Conservation (phyloP, 2,113 vertebrate genomes). For the Corvus cornix region DNA sequence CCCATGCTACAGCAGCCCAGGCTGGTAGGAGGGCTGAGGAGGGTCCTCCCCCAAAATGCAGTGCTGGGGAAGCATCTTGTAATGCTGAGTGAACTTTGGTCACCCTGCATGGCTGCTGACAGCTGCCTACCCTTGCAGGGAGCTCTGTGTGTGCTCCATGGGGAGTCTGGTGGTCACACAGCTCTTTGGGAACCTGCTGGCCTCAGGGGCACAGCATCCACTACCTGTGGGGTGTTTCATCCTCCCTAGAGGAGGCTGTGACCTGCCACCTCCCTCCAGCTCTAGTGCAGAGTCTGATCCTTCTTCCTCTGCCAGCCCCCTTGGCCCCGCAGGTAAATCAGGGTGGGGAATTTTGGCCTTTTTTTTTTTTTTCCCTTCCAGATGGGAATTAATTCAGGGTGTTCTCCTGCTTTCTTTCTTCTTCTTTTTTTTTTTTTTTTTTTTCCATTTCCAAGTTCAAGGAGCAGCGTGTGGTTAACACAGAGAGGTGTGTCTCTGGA, state of each 20-base stretch:
- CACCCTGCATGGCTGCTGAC: background rate
- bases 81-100: background rate
- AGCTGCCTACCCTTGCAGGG: background rate
- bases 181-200: background rate
- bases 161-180: background rate
- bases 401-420: too few relatives aligned
- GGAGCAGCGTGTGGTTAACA: background rate
- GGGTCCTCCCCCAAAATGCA: background rate
- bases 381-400: background rate
- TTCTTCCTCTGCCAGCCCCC: background rate
- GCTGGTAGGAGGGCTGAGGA: background rate
- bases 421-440: too few relatives aligned
- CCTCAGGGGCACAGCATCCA: background rate
- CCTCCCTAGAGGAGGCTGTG: background rate
- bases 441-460: background rate
- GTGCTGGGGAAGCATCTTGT: background rate
- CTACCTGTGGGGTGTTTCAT: background rate
- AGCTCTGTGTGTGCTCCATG: background rate
- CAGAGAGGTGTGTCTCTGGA: background rate
- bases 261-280: background rate
- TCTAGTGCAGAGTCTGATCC: background rate
- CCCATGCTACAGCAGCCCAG: fast-evolving
- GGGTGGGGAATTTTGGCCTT: background rate
- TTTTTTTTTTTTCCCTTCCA: background rate
- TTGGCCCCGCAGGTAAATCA: fast-evolving